Evolutionary conservation across 2,797 vertebrate genomes (phyloP), one percentile per base, ranked within the genome.

Genomic region (Phoeniculus purpureus): DNA sequence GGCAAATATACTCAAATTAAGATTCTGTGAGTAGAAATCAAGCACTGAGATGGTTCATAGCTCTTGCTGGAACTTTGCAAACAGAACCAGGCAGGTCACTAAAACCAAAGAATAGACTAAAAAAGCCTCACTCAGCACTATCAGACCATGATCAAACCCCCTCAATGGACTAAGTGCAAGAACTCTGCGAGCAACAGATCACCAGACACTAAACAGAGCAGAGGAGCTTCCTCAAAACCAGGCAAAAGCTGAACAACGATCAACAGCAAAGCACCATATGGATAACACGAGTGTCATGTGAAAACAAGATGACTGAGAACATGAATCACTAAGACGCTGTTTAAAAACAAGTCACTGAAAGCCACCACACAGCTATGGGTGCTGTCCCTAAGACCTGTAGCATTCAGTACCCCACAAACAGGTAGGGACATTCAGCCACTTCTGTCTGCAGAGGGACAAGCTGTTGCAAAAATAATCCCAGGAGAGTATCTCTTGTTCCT

Each of bases 281-380:
- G 90, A 34, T 47, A 8, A 59, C 76, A 78, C 3, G 0, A 79
- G 72, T 5, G 12, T 15, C 55, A 2, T 16, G 43, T 27, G 58
- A 48, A 94, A 95, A 89, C 37, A 61, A 29, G 47, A 67, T 15
- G 72, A 58, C 64, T 80, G 55, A 70, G 65, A 87, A 72, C 23
- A 48, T 3, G 6, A 40, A 15, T 52, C 43, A 81, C 27, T 81
- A 32, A 56, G 88, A 50, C 0, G 2, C 43, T 80, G 72, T 76
- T 89, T 77, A 43, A 65, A 86, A 77, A 89, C 75, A 92, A 75
- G 75, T 0, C 20, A 64, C 67, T 87, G 18, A 1, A 52, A 86
- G 72, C 15, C 55, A 56, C 60, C 27, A 4, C 0, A 29, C 50
- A 79, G 72, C 60, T 31, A 48, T 14, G 13, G 7, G 50, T 54